These are phyloP conservation scores for Rhea americana DNA, from an alignment of 2,113 vertebrate genomes.

Conservation along the genomic window DNA sequence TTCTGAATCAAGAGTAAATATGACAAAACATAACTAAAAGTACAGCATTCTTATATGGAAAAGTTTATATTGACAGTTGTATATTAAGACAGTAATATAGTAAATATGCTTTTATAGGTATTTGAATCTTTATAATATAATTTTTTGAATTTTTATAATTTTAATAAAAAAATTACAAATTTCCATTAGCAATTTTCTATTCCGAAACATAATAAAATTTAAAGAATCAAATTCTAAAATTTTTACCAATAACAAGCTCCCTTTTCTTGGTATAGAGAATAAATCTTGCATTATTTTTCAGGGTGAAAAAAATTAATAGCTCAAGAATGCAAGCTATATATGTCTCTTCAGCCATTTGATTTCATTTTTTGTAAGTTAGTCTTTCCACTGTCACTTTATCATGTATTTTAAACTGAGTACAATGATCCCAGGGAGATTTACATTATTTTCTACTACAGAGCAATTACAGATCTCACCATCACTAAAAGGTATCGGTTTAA, in stretches of 20 bases:
- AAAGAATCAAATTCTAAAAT: neutral
- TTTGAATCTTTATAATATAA: neutral
- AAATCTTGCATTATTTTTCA: neutral
- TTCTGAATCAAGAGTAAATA: slow-evolving; percentile 1
- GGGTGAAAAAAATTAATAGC: neutral
- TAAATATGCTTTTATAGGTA: neutral
- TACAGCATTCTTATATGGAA: neutral
- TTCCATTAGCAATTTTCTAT: neutral
- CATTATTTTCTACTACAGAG: slow-evolving; percentile 30
- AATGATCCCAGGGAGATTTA: neutral
- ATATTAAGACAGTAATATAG: neutral
- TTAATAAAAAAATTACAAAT: neutral
- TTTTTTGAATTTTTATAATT: neutral
- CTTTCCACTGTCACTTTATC: neutral
- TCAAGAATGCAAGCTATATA: neutral
- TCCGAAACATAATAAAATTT: neutral
- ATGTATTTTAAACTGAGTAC: neutral
- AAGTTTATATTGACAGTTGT: neutral
- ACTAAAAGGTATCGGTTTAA: neutral
- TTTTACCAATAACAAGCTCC: neutral
- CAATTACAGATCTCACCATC: neutral
- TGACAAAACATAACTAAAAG: slow-evolving; percentile 9
- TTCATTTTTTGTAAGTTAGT: neutral
- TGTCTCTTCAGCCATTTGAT: neutral
- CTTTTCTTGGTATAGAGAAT: neutral